Evolutionary conservation across 2,888 invertebrate species (phyloP).

Genomic region (Himalopsyche tibetana): DNA sequence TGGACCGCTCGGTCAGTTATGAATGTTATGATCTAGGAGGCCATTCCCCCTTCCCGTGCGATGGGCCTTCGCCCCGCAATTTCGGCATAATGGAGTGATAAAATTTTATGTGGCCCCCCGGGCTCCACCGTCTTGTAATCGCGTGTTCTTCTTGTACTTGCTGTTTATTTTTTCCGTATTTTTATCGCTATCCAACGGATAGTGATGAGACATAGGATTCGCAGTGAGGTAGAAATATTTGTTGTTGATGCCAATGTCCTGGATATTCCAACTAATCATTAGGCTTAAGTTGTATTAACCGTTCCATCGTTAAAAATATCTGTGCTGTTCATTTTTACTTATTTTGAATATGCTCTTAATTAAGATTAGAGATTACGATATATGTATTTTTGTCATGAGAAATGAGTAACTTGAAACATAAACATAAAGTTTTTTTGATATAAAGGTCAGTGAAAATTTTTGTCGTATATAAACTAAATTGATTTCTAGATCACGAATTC

Average conservation of each 20-base stretch:
- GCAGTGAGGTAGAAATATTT: not conserved
- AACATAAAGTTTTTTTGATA: too few species aligned
- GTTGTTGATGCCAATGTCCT: not conserved
- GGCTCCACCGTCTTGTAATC: constrained; percentile 42
- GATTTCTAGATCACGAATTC: too few species aligned
- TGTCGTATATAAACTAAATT: too few species aligned
- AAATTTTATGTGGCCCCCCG: constrained; percentile 55
- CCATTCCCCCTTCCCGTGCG: constrained; percentile 21
- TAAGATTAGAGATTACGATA: too few species aligned
- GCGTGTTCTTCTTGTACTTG: constrained; percentile 45
- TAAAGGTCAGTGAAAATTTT: too few species aligned
- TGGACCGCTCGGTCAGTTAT: constrained; percentile 41
- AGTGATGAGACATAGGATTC: not conserved
- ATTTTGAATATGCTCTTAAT: too few species aligned
- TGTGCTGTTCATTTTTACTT: too few species aligned
- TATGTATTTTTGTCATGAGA: too few species aligned
- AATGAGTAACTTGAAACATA: too few species aligned
- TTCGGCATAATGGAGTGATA: constrained; percentile 58
- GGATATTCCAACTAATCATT: too few species aligned
- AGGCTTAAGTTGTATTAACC: too few species aligned
- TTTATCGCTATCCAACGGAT: constrained; percentile 28
- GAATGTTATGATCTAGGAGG: constrained; percentile 43
- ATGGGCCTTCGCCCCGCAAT: constrained; percentile 48
- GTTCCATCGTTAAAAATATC: too few species aligned
- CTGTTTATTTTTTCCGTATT: constrained; percentile 45